Evolutionary conservation across 2,888 invertebrate genomes (phyloP), one percentile per base, ranked within the genome.

Genomic region (Acleris holmiana): DNA sequence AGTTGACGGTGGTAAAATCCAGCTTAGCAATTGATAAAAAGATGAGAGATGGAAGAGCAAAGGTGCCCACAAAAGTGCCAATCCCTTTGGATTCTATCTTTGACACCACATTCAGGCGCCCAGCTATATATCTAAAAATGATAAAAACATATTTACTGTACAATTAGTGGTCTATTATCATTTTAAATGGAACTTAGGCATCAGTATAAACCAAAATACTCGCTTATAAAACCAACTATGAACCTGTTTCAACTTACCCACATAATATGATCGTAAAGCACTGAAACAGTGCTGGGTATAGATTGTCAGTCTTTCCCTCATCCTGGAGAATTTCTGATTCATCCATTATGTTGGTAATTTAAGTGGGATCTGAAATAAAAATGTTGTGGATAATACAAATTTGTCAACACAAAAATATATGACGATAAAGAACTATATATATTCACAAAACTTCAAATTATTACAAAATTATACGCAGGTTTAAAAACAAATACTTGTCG

Each of bases 181-280:
- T n/a, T n/a, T n/a, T n/a, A n/a, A n/a, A n/a, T n/a, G n/a, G n/a
- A n/a, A n/a, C n/a, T n/a, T n/a, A n/a, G n/a, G n/a, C n/a, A n/a
- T 29, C 29, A 29, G 58, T 47, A 61, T 25, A 53, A 40, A 35
- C 7, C n/a, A 44, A 7, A 44, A 44, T 6, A 44, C 0, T n/a
- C 17, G 17, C 44, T 7, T 35, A 35, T 13, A 35, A 35, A 13
- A 44, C 17, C 17, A 44, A 44, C n/a, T 44, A 17, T 17, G 1
- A 44, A 44, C 7, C 17, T 44, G 4, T 41, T 1, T 41, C 57
- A 35, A 93, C 95, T 94, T 93, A 98, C 97, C 98, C 98, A 83
- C 97, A 96, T 74, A 98, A 89, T 77, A 98, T 98, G 59, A 98
- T 96, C 49, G 96, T 97, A 88, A 99, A 99, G 84, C 98, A 98